Evolutionary conservation across 2,797 vertebrate genomes (phyloP).

Genomic region (Gephyroberyx darwinii): DNA sequence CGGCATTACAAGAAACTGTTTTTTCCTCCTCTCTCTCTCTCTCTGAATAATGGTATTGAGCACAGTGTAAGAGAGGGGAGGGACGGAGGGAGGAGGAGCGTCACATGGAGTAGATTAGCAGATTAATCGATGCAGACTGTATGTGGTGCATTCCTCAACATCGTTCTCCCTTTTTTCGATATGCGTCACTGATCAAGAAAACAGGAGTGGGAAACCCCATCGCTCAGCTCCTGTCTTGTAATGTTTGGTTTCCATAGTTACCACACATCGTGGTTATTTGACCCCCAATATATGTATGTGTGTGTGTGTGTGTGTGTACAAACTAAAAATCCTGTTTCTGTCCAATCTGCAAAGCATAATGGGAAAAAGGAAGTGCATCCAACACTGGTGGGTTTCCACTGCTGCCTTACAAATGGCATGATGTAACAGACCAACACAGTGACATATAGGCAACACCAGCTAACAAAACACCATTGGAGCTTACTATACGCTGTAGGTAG

Average conservation of each 20-base stretch:
- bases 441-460: neutral
- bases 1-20: conserved; percentile 52
- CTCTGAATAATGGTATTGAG: conserved; percentile 62
- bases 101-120: conserved; percentile 74
- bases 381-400: neutral
- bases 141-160: conserved; percentile 32
- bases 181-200: conserved; percentile 38
- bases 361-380: conserved; percentile 20
- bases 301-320: neutral
- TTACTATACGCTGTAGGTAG: neutral
- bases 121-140: conserved; percentile 55
- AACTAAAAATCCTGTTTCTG: neutral
- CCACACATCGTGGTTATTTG: neutral
- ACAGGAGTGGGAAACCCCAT: conserved; percentile 31
- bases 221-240: conserved; percentile 16
- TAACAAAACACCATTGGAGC: neutral
- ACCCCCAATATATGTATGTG: neutral
- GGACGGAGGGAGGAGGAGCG: conserved; percentile 43
- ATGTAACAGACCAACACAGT: conserved; percentile 12
- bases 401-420: conserved; percentile 7
- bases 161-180: conserved; percentile 44
- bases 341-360: conserved; percentile 25
- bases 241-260: conserved; percentile 16
- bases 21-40: conserved; percentile 14
- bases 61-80: conserved; percentile 55